Percentiles rank a stretch among this genome's conserved stretches.
These are phyloP conservation scores for Laupala kohalensis DNA, from an alignment of 1,140 invertebrate species.

Conservation along the genomic window DNA sequence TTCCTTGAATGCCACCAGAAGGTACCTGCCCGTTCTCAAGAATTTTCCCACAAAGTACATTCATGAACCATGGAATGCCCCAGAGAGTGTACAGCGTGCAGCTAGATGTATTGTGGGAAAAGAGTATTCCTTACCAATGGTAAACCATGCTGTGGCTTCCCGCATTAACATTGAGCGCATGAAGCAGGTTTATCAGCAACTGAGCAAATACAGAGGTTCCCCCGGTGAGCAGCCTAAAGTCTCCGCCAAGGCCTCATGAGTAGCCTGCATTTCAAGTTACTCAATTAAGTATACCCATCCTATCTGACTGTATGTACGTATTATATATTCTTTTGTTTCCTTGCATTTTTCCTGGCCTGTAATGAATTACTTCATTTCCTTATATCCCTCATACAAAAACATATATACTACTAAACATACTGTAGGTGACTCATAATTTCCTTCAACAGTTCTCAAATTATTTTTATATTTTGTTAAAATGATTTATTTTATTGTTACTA, in stretches of 20 bases:
- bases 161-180: conserved; percentile 72
- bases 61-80: conserved; percentile 80
- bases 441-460: no score
- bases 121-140: conserved; percentile 77
- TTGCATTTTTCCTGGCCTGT: not conserved
- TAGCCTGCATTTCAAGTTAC: not conserved
- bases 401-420: not conserved
- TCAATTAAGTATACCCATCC: not conserved
- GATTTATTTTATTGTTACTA: no score
- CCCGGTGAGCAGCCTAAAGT: not conserved
- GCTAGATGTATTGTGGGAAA: conserved; percentile 70
- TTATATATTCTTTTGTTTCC: not conserved
- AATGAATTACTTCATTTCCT: not conserved
- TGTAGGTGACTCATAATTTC: no score
- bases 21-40: conserved; percentile 67
- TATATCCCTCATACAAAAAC: not conserved
- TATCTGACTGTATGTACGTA: not conserved
- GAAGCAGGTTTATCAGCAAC: conserved; percentile 73
- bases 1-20: no score
- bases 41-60: conserved; percentile 75
- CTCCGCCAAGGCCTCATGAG: not conserved
- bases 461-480: no score
- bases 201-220: conserved; percentile 42
- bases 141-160: conserved; percentile 63
- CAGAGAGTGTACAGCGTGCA: conserved; percentile 58